These are phyloP conservation scores for Eupithecia centaureata DNA, from an alignment of 2,888 invertebrate genomes.

Conservation along the genomic window DNA sequence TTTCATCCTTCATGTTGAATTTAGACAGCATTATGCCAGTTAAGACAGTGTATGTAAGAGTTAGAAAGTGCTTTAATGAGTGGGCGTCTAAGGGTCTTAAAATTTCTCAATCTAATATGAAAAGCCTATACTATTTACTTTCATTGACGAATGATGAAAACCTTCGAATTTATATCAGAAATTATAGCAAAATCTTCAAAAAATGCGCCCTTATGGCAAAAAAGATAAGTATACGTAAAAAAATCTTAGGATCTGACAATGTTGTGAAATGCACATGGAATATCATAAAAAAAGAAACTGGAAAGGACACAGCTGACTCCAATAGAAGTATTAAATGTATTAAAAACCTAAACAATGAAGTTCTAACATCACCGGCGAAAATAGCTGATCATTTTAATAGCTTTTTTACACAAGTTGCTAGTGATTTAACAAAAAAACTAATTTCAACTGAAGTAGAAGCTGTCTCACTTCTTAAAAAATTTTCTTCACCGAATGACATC, in stretches of 20 bases:
- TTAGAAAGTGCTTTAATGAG: not conserved
- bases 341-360: not conserved
- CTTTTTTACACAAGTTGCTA: not conserved
- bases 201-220: not conserved
- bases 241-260: not conserved
- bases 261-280: not conserved
- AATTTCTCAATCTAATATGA: not conserved
- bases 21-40: not conserved
- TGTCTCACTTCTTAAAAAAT: not conserved
- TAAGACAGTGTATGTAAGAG: not conserved
- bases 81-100: slow-evolving; percentile 4
- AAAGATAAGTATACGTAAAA: not conserved
- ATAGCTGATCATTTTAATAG: not conserved
- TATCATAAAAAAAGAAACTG: not conserved
- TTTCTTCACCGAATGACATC: not conserved
- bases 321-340: not conserved
- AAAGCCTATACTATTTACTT: not conserved
- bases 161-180: not conserved
- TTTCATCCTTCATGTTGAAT: not conserved
- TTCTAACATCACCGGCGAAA: not conserved
- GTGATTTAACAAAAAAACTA: not conserved
- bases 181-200: slow-evolving; percentile 8
- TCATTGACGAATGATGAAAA: slow-evolving; percentile 8
- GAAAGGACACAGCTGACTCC: not conserved
- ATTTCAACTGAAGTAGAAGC: not conserved